Conservation (phyloP, 2,797 vertebrate genomes). For the Cyclopterus lumpus region DNA sequence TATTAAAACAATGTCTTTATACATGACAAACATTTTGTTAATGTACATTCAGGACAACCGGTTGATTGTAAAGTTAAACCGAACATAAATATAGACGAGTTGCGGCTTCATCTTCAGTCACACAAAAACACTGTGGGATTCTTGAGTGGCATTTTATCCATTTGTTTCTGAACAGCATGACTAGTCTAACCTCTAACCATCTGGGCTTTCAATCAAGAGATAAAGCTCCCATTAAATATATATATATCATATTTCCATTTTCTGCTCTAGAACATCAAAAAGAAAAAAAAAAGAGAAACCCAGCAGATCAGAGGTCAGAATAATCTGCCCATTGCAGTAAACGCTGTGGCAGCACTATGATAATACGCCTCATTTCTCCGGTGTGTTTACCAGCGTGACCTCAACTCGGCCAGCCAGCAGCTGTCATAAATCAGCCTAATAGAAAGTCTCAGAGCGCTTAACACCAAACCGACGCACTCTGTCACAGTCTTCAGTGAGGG, state of each 20-base stretch:
- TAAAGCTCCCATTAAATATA: neutral
- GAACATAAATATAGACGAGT: neutral
- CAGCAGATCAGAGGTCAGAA: neutral
- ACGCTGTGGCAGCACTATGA: neutral
- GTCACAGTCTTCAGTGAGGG: constrained; percentile 6
- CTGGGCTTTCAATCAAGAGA: neutral
- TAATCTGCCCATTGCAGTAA: neutral
- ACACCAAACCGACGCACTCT: neutral
- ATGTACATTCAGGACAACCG: neutral
- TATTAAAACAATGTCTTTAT: neutral
- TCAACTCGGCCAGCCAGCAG: constrained; percentile 16
- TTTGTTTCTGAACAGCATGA: neutral
- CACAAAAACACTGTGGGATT: neutral
- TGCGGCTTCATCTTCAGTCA: neutral
- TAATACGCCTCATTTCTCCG: constrained; percentile 5
- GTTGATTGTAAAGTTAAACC: neutral
- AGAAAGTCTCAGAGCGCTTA: constrained; percentile 27
- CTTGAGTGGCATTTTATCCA: neutral
- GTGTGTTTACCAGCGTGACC: constrained; percentile 9
- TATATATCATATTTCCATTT: neutral
- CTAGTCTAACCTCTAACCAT: neutral
- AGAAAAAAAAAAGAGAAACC: no score
- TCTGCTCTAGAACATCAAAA: neutral
- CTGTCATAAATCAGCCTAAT: constrained; percentile 18
- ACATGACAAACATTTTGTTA: neutral